phyloP scores from a whole-genome alignment of 2,888 invertebrate genomes.

The Clepsis dumicolana region DNA sequence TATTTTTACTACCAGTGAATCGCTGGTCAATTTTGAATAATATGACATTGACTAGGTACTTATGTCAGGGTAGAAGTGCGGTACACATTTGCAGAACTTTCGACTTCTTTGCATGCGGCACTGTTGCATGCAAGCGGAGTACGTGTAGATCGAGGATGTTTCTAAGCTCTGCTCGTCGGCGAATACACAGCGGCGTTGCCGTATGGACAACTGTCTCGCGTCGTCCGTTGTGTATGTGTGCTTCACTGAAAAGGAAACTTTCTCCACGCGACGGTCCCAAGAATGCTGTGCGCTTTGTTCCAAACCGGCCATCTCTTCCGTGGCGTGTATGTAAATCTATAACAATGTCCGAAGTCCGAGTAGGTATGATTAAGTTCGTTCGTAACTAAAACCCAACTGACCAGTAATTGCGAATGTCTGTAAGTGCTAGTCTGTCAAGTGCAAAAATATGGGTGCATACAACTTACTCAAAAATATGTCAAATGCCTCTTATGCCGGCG shows the following conservation, averaged over 20 bases:
- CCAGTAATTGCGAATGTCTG: too few relatives aligned
- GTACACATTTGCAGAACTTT: slow-evolving; percentile 89
- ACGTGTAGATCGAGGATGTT: slow-evolving; percentile 88
- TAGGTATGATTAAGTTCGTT: not conserved
- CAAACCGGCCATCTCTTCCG: slow-evolving; percentile 89
- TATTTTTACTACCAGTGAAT: too few relatives aligned
- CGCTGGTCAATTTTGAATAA: too few relatives aligned
- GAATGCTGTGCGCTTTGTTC: slow-evolving; percentile 90
- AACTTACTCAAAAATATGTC: too few relatives aligned
- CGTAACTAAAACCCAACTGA: not conserved
- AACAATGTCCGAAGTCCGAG: slow-evolving; percentile 37
- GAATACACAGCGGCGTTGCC: slow-evolving; percentile 91
- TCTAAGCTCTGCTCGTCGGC: slow-evolving; percentile 88
- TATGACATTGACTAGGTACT: too few relatives aligned
- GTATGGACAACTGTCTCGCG: slow-evolving; percentile 88
- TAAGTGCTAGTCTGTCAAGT: too few relatives aligned
- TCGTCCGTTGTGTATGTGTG: slow-evolving; percentile 92
- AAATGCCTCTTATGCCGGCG: too few relatives aligned
- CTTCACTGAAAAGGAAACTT: slow-evolving; percentile 89
- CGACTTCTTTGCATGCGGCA: slow-evolving; percentile 89
- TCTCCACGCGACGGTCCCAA: slow-evolving; percentile 88
- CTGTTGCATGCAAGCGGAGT: slow-evolving; percentile 90
- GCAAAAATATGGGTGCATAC: too few relatives aligned
- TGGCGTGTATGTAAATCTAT: slow-evolving; percentile 88
- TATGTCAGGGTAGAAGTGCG: slow-evolving; percentile 89